These are phyloP conservation scores for Synanthedon andrenaeformis DNA, from an alignment of 2,888 invertebrate genomes.

Conservation along the genomic window DNA sequence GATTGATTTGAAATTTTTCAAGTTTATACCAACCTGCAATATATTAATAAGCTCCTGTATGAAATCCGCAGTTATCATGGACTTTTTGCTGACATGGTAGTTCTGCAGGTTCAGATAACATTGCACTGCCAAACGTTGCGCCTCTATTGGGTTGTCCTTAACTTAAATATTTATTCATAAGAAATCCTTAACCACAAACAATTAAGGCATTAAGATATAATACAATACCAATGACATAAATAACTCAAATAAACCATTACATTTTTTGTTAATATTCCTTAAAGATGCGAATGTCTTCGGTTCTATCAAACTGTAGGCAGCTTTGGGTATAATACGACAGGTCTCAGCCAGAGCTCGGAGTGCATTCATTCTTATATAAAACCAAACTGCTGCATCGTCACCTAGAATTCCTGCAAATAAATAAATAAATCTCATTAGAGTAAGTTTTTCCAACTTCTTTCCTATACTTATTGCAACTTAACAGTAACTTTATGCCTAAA, in stretches of 20 bases:
- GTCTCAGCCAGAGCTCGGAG: slow-evolving; percentile 45
- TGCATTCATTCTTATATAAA: slow-evolving; percentile 48
- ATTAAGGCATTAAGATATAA: too few relatives aligned
- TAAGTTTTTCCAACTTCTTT: too few relatives aligned
- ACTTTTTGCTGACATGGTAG: slow-evolving; percentile 45
- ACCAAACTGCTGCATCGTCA: slow-evolving; percentile 51
- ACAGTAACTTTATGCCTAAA: too few relatives aligned
- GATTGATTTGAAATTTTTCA: too few relatives aligned
- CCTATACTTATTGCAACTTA: too few relatives aligned
- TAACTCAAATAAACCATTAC: slow-evolving; percentile 9
- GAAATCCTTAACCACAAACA: neutral
- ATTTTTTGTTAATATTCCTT: slow-evolving; percentile 49
- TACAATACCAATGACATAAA: neutral
- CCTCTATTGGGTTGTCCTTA: slow-evolving; percentile 54
- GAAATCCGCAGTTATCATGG: slow-evolving; percentile 50
- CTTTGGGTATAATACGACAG: slow-evolving; percentile 52
- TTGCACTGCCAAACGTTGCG: slow-evolving; percentile 51
- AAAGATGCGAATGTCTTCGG: slow-evolving; percentile 44
- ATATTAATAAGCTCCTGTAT: slow-evolving; percentile 47
- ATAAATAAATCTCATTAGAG: neutral
- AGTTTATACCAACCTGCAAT: slow-evolving; percentile 25
- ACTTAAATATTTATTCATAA: slow-evolving; percentile 15
- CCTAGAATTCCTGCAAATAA: slow-evolving; percentile 33
- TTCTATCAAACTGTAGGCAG: slow-evolving; percentile 47
- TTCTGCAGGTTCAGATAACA: slow-evolving; percentile 51